Evolutionary conservation across 2,797 vertebrate genomes (phyloP), one percentile per base, ranked within the genome.

Genomic region (Malurus leucopterus): DNA sequence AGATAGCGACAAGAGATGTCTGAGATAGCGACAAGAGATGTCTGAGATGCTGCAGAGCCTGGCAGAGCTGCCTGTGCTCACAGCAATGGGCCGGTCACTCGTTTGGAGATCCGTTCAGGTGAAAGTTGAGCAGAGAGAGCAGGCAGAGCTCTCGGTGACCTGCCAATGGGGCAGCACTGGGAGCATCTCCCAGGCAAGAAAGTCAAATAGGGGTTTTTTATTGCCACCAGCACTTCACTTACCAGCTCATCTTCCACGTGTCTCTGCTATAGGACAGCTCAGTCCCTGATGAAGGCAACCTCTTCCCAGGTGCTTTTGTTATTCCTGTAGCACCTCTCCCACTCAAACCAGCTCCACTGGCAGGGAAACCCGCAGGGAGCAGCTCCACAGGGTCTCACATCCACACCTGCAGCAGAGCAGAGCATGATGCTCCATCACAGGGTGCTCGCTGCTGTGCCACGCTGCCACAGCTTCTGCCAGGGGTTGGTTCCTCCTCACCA

Each of bases 1-100:
- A 34, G 34, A n/a, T n/a, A n/a, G n/a, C 0, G 3, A 46, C 30
- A 38, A 11, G 26, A 41, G 54, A 2, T 3, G 3, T 38, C n/a
- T 0, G 1, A 36, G 36, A 17, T 3, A 34, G n/a, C 0, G 3
- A 46, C 30, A 38, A 11, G 26, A 41, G 54, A 2, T 3, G 3
- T 38, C n/a, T 0, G 1, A 36, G 36, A 17, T 3, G 58, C 76
- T 27, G 55, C 86, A 29, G 3, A 12, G 30, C 18, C 54, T 13
- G 9, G 16, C 2, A 1, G 54, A 34, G 30, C 4, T 1, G 15
- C 6, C 11, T 0, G 1, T 1, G 23, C 57, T 43, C 53, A 46
- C 0, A 1, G 61, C 40, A 58, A 20, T 0, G 0, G 22, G 7
- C 5, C 2, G 0, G n/a, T 4, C 6, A 4, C 49, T n/a, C 2